Percentiles rank a stretch among this genome's conserved stretches.
These are phyloP conservation scores for Mormoops blainvillei DNA, from an alignment of 2,113 vertebrate species.

Conservation along the genomic window DNA sequence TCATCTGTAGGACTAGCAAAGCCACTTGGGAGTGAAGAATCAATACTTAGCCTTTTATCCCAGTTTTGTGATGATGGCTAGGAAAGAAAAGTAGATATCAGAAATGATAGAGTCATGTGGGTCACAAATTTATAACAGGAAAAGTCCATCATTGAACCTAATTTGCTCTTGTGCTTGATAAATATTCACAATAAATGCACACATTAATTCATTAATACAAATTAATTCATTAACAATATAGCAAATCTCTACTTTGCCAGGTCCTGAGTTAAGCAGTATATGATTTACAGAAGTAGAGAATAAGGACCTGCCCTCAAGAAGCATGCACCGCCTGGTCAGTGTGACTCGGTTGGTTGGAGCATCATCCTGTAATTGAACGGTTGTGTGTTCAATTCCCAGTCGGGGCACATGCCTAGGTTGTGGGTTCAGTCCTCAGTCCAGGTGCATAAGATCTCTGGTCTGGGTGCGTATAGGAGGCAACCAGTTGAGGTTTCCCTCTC, in stretches of 20 bases:
- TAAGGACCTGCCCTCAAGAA: neutral
- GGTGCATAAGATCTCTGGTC: too few relatives aligned
- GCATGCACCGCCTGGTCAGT: neutral
- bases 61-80: conserved; percentile 86
- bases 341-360: too few relatives aligned
- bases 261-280: neutral
- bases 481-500: too few relatives aligned
- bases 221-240: neutral
- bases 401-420: too few relatives aligned
- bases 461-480: too few relatives aligned
- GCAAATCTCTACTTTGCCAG: neutral
- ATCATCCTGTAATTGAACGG: too few relatives aligned
- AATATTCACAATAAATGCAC: neutral
- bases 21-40: conserved; percentile 88
- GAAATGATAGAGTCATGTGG: conserved; percentile 8
- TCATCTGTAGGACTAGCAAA: conserved; percentile 86
- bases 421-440: too few relatives aligned
- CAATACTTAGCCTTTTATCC: conserved; percentile 90
- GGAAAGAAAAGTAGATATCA: conserved; percentile 60
- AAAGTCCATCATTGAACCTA: neutral
- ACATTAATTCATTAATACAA: neutral
- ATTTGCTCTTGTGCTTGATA: neutral
- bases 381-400: too few relatives aligned
- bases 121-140: conserved; percentile 24
- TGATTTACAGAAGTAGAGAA: neutral